These are phyloP conservation scores for Allacma fusca DNA, from an alignment of 2,888 invertebrate species.

Conservation along the genomic window DNA sequence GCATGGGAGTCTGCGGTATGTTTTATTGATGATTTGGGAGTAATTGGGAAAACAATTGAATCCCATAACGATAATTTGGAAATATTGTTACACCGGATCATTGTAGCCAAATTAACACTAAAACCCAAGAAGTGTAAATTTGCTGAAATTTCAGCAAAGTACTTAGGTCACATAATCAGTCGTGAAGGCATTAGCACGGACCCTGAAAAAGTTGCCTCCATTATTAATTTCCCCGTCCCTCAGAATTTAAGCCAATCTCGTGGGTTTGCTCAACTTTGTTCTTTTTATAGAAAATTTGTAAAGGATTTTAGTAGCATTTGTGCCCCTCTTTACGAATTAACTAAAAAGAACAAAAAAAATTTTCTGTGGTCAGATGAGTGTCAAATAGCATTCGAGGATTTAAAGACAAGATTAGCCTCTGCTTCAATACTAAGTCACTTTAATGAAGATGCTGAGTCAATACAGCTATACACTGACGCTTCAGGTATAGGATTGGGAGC, in stretches of 20 bases:
- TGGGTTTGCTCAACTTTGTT: conserved; percentile 50
- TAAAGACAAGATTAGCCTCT: conserved; percentile 25
- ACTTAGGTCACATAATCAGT: not conserved
- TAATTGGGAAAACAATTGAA: conserved; percentile 57
- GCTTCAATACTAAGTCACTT: conserved; percentile 44
- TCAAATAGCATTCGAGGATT: conserved; percentile 46
- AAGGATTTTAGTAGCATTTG: conserved; percentile 52
- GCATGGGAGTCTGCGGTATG: conserved; percentile 44
- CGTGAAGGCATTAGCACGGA: conserved; percentile 25
- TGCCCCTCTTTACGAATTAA: conserved; percentile 46
- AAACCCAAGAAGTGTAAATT: conserved; percentile 8
- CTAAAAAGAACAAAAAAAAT: conserved; percentile 10
- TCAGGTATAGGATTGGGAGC: conserved; percentile 19
- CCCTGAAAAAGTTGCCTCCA: conserved; percentile 37
- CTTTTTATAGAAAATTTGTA: conserved; percentile 57
- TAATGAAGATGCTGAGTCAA: conserved; percentile 14
- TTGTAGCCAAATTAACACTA: not conserved
- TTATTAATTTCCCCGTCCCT: conserved; percentile 42
- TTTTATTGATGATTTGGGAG: conserved; percentile 62
- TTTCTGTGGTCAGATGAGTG: conserved; percentile 46
- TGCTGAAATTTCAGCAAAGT: not conserved
- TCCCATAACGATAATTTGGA: conserved; percentile 37
- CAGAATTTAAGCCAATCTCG: conserved; percentile 43
- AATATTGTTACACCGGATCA: not conserved
- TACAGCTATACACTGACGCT: conserved; percentile 43